Evolutionary conservation across 1,140 invertebrate species (phyloP).

Genomic region (Meloidogyne exigua): DNA sequence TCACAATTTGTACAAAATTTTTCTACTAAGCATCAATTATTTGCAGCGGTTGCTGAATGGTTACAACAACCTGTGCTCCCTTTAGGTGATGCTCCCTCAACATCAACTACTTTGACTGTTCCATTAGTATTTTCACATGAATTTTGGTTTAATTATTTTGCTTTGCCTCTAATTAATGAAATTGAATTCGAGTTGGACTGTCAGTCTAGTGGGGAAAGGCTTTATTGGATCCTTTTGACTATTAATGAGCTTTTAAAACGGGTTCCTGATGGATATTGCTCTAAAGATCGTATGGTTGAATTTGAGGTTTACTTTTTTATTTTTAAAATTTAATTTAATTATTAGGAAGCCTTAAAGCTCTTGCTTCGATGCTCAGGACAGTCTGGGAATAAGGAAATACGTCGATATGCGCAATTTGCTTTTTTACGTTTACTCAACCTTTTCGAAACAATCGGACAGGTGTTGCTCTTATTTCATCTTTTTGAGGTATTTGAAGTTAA

Average conservation of each 20-base stretch:
- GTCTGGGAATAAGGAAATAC: neutral
- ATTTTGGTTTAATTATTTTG: slow-evolving; percentile 16
- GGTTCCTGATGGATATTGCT: neutral
- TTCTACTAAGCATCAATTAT: neutral
- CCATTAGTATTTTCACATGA: slow-evolving; percentile 12
- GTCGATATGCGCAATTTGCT: slow-evolving; percentile 12
- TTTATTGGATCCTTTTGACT: neutral
- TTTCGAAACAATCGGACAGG: slow-evolving; percentile 38
- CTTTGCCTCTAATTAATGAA: neutral
- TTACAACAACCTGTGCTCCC: neutral
- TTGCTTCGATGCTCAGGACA: slow-evolving; percentile 18
- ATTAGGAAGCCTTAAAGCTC: slow-evolving; percentile 22
- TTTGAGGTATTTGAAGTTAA: slow-evolving; percentile 24
- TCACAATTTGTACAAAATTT: neutral
- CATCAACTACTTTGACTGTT: neutral
- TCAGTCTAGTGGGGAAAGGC: neutral
- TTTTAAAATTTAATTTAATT: slow-evolving; percentile 6
- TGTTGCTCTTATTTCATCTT: slow-evolving; percentile 40
- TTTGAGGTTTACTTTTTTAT: slow-evolving; percentile 4
- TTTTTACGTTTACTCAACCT: slow-evolving; percentile 13
- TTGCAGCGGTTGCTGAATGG: neutral
- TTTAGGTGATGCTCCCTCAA: neutral
- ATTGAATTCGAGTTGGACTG: neutral
- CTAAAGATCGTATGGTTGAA: neutral
- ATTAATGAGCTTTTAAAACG: slow-evolving; percentile 3